phyloP scores from a whole-genome alignment of 2,113 vertebrate genomes.

The Lynx canadensis region DNA sequence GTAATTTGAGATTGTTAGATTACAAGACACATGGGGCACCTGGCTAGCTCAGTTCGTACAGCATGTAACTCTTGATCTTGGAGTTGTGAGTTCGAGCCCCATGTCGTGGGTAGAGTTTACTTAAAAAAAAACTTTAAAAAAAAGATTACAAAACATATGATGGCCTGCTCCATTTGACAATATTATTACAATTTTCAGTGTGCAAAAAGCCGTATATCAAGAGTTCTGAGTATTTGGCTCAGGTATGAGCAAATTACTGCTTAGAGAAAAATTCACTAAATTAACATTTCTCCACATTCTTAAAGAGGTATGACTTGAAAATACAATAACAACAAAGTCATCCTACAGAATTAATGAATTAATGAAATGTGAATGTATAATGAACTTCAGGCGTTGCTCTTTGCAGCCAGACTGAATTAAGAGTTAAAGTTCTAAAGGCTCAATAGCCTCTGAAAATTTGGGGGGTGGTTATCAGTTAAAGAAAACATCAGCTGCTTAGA shows the following conservation, averaged over 20 bases:
- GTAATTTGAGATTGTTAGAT: background rate
- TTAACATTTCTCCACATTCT: background rate
- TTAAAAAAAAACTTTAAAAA: background rate
- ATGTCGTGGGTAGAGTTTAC: background rate
- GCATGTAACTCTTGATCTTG: background rate
- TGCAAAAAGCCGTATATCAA: background rate
- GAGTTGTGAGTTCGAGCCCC: background rate
- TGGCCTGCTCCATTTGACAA: background rate
- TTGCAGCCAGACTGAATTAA: slow-evolving; percentile 38
- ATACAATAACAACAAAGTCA: background rate
- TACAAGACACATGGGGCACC: background rate
- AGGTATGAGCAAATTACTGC: background rate
- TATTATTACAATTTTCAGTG: background rate
- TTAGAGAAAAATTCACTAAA: background rate
- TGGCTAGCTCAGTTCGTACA: background rate
- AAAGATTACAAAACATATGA: background rate
- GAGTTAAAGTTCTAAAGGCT: slow-evolving; percentile 77
- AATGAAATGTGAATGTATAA: background rate
- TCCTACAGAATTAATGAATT: slow-evolving; percentile 25
- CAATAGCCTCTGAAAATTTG: slow-evolving; percentile 61
- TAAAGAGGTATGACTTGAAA: background rate
- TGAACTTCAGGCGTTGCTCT: background rate
- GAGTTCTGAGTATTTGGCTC: background rate
- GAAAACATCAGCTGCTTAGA: slow-evolving; percentile 80
- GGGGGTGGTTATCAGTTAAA: slow-evolving; percentile 60